Conservation (phyloP, 2,888 invertebrate species). For the Eutolmus rufibarbis region DNA sequence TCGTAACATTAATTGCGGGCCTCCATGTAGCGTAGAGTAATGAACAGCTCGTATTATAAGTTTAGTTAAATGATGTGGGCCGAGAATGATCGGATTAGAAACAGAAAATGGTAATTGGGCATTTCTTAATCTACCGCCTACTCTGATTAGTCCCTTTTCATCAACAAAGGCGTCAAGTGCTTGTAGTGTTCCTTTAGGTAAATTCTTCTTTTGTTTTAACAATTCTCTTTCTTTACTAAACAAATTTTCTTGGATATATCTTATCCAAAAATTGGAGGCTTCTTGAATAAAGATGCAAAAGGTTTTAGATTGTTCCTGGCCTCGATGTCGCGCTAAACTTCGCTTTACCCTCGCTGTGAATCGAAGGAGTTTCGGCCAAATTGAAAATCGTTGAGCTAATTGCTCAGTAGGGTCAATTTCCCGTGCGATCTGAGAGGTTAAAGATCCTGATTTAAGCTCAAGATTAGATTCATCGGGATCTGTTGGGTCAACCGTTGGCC, state of each 20-base stretch:
- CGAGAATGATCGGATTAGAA: background rate
- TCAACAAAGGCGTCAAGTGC: background rate
- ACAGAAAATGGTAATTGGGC: background rate
- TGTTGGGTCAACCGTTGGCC: background rate
- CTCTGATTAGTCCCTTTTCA: background rate
- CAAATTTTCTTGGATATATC: background rate
- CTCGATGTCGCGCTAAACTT: background rate
- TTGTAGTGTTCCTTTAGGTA: background rate
- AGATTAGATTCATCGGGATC: background rate
- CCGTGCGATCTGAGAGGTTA: background rate
- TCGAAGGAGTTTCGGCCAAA: background rate
- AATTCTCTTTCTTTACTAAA: background rate
- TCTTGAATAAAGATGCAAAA: background rate
- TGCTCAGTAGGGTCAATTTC: background rate
- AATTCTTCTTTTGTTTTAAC: background rate
- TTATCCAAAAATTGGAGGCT: background rate
- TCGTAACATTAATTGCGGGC: slow-evolving; percentile 45
- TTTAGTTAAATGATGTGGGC: background rate
- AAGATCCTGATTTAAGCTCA: background rate
- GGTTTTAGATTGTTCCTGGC: background rate
- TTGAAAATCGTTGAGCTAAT: background rate
- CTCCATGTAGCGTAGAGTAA: slow-evolving; percentile 46
- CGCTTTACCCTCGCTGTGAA: background rate
- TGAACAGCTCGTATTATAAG: background rate
- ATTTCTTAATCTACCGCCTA: background rate